Conservation (phyloP, 2,888 invertebrate species). For the Smittia aterrima region DNA sequence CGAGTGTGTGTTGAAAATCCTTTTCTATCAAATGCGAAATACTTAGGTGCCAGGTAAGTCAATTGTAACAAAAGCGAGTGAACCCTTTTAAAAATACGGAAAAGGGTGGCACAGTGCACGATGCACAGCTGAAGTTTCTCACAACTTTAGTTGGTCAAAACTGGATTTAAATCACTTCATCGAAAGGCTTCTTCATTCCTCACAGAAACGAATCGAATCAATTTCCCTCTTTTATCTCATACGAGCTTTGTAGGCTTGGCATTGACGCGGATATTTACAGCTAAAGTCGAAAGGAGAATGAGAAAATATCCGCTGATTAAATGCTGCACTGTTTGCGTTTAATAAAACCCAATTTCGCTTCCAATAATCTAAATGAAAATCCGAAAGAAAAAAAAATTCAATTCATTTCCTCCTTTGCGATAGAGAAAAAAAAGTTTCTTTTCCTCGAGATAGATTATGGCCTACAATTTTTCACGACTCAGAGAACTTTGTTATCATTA, state of each 20-base stretch:
- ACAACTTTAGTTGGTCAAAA: too few relatives aligned
- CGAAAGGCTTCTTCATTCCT: neutral
- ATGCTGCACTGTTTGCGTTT: conserved; percentile 29
- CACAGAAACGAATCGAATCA: conserved; percentile 6
- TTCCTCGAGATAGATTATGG: conserved; percentile 11
- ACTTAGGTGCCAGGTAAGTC: conserved; percentile 28
- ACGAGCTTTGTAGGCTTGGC: neutral
- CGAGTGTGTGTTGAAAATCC: too few relatives aligned
- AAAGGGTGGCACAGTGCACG: too few relatives aligned
- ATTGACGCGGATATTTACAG: neutral
- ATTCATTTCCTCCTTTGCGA: conserved; percentile 23
- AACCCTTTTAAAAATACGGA: too few relatives aligned
- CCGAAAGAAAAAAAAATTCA: conserved; percentile 25
- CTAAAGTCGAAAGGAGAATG: neutral
- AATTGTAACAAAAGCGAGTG: too few relatives aligned
- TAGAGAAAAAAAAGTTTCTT: neutral
- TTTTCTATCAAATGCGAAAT: too few relatives aligned
- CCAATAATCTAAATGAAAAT: conserved; percentile 32
- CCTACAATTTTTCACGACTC: conserved; percentile 24
- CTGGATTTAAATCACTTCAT: too few relatives aligned
- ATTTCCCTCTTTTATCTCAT: conserved; percentile 8
- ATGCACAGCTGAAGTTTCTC: too few relatives aligned
- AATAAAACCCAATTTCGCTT: conserved; percentile 24
- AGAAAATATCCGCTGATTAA: conserved; percentile 36
- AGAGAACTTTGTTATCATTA: conserved; percentile 22